Percentiles rank a stretch among this genome's conserved stretches.
Evolutionary conservation across 2,888 invertebrate genomes (phyloP).

Genomic region (Stenolophus ochropezus): DNA sequence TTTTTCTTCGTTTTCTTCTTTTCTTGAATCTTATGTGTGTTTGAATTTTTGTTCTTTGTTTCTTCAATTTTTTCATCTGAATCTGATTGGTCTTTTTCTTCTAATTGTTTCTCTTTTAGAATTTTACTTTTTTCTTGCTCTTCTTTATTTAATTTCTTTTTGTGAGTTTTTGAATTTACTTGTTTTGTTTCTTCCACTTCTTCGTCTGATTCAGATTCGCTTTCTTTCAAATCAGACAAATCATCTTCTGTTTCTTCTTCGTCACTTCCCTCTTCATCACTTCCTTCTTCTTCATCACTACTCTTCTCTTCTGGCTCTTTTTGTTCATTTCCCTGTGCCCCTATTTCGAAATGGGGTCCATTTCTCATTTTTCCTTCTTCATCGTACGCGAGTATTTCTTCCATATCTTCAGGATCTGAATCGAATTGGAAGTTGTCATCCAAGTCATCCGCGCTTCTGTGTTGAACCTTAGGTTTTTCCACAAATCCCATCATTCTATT

Average conservation of each 20-base stretch:
- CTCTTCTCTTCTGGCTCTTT: slow-evolving; percentile 64
- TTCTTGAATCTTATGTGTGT: too few relatives aligned
- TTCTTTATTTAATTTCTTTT: slow-evolving; percentile 1
- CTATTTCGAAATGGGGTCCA: slow-evolving; percentile 63
- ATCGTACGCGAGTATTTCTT: slow-evolving; percentile 70
- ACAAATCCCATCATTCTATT: slow-evolving; percentile 84
- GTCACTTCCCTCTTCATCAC: slow-evolving; percentile 64
- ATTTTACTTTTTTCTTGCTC: not conserved
- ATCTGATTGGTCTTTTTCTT: slow-evolving; percentile 5
- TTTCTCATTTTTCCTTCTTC: slow-evolving; percentile 69
- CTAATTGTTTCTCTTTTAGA: not conserved
- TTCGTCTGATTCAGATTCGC: slow-evolving; percentile 70
- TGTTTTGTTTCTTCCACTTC: slow-evolving; percentile 55
- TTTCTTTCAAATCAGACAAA: slow-evolving; percentile 75
- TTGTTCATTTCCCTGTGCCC: slow-evolving; percentile 63
- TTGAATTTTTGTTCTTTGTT: not conserved
- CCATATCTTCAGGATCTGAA: slow-evolving; percentile 72
- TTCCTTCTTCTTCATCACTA: slow-evolving; percentile 65
- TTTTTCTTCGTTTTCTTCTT: too few relatives aligned
- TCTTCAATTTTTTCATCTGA: not conserved
- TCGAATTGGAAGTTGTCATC: slow-evolving; percentile 86
- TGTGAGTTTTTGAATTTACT: too few relatives aligned
- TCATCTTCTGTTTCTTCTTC: slow-evolving; percentile 69
- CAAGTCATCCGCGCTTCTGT: slow-evolving; percentile 89
- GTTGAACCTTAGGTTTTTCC: slow-evolving; percentile 73